Percentiles rank a stretch among this genome's conserved stretches.
Conservation (phyloP, 2,113 vertebrate genomes). For the Capra hircus region DNA sequence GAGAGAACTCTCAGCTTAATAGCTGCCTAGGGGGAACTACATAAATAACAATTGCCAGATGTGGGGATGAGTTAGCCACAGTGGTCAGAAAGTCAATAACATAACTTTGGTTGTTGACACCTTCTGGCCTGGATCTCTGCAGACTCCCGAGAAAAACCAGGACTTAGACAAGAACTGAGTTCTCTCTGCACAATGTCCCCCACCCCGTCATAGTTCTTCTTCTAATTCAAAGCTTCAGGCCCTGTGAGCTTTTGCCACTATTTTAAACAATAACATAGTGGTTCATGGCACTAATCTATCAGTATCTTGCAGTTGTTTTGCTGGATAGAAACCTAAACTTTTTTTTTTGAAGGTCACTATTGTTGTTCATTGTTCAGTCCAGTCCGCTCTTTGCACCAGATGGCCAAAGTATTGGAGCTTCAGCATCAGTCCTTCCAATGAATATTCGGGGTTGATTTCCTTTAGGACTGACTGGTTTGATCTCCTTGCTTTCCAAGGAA, state of each 20-base stretch:
- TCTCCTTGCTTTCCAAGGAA: background rate
- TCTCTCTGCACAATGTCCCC: background rate
- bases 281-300: background rate
- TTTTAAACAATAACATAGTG: background rate
- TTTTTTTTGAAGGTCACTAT: background rate
- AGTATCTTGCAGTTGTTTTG: background rate
- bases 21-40: background rate
- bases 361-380: background rate
- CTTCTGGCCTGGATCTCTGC: background rate
- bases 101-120: background rate
- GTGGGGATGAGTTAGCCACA: background rate
- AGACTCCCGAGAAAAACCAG: background rate
- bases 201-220: background rate
- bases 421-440: background rate
- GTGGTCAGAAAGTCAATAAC: background rate
- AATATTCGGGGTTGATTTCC: background rate
- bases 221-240: background rate
- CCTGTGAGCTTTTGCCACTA: background rate
- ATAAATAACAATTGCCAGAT: background rate
- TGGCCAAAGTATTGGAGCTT: background rate
- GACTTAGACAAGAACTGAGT: background rate
- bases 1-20: background rate
- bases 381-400: background rate
- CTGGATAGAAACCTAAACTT: background rate
- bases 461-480: background rate